Evolutionary conservation across 2,113 vertebrate genomes (phyloP).

Genomic region (Raja brachyura): DNA sequence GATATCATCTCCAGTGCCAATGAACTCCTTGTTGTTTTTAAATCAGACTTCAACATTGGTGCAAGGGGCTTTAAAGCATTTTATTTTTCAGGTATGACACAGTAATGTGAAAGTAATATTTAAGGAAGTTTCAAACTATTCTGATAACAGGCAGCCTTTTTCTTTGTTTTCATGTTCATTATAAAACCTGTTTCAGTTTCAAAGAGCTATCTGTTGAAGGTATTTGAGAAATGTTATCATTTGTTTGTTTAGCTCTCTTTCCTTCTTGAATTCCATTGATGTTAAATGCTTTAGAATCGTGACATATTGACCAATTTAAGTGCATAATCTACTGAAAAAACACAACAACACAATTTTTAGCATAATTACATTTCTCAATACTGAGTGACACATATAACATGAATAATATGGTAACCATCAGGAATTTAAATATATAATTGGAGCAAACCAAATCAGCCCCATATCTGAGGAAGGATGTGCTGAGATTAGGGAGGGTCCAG

Average conservation of each 20-base stretch:
- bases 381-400: neutral
- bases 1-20: conserved; percentile 63
- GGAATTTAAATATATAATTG: too few species aligned
- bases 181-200: neutral
- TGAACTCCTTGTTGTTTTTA: conserved; percentile 82
- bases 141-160: neutral
- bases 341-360: neutral
- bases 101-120: neutral
- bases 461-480: too few species aligned
- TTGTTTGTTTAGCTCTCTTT: neutral
- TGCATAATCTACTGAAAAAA: neutral
- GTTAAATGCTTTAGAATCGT: neutral
- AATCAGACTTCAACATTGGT: conserved; percentile 92
- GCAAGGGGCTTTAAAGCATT: conserved; percentile 87
- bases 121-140: neutral
- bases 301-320: neutral
- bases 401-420: too few species aligned
- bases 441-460: too few species aligned
- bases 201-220: neutral
- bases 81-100: conserved; percentile 78
- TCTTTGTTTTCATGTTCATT: neutral
- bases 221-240: neutral
- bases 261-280: neutral
- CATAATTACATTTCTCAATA: neutral
- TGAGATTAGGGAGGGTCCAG: too few species aligned